phyloP scores from a whole-genome alignment of 1,140 invertebrate species.

The Drosophila hydei region DNA sequence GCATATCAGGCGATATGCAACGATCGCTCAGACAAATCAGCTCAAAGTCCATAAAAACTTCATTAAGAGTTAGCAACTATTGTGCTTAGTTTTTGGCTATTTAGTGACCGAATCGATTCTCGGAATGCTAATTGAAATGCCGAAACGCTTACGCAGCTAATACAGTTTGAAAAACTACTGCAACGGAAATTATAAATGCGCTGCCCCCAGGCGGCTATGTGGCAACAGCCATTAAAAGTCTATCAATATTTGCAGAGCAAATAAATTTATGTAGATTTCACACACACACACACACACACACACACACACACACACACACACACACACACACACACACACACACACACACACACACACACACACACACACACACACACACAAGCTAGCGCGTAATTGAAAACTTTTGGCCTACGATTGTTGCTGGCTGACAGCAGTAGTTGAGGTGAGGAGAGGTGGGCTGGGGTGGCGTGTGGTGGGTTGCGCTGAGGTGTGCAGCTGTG shows the following conservation, averaged over 20 bases:
- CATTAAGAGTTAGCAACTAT: no score
- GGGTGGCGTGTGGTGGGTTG: no score
- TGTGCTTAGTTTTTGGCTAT: no score
- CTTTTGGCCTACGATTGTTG: slow-evolving; percentile 11
- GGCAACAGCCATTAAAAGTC: slow-evolving; percentile 47
- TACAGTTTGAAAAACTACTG: neutral
- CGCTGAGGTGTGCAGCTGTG: slow-evolving; percentile 15
- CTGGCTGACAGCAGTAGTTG: neutral
- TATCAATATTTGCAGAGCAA: slow-evolving; percentile 32
- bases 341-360: slow-evolving; percentile 5
- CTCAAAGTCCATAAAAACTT: no score
- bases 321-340: neutral
- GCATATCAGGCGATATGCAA: no score
- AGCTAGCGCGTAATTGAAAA: neutral
- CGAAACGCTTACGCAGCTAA: neutral
- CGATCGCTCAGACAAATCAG: no score
- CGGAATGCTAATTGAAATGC: neutral
- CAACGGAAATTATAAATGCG: neutral
- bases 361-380: neutral
- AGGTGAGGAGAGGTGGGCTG: no score
- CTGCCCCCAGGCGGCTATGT: slow-evolving; percentile 16
- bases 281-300: slow-evolving; percentile 4
- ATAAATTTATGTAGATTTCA: slow-evolving; percentile 39
- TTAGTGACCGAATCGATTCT: neutral
- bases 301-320: neutral